These are phyloP conservation scores for Muntiacus reevesi DNA, from an alignment of 2,113 vertebrate genomes.

Conservation along the genomic window DNA sequence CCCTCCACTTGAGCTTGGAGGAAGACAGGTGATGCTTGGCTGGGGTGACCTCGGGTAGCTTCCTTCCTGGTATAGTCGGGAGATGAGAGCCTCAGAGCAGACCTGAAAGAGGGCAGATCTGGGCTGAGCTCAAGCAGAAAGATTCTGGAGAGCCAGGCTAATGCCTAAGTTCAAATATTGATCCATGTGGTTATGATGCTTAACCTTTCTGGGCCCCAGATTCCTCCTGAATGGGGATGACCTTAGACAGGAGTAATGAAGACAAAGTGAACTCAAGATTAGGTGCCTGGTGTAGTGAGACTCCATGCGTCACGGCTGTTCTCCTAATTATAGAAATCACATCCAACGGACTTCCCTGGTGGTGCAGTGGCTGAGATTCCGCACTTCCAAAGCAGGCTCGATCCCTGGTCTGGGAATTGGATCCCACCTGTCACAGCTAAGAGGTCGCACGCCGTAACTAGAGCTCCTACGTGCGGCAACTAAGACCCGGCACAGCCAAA, in stretches of 20 bases:
- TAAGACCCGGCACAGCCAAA: background rate
- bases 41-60: background rate
- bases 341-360: background rate
- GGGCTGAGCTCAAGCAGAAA: background rate
- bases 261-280: background rate
- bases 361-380: background rate
- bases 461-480: background rate
- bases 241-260: background rate
- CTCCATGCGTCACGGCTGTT: fast-evolving
- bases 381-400: background rate
- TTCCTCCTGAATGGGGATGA: background rate
- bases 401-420: background rate
- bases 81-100: too few species aligned
- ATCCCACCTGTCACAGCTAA: background rate
- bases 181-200: background rate
- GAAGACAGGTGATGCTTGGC: background rate
- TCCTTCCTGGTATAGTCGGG: background rate
- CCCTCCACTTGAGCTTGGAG: background rate
- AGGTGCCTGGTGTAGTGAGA: fast-evolving
- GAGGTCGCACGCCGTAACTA: background rate
- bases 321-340: background rate
- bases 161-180: background rate
- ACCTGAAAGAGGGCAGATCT: background rate
- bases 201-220: background rate
- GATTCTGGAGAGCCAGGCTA: background rate